Percentiles rank a stretch among this genome's conserved stretches.
Conservation (phyloP, 2,797 vertebrate species). For the Melanotaenia boesemani region DNA sequence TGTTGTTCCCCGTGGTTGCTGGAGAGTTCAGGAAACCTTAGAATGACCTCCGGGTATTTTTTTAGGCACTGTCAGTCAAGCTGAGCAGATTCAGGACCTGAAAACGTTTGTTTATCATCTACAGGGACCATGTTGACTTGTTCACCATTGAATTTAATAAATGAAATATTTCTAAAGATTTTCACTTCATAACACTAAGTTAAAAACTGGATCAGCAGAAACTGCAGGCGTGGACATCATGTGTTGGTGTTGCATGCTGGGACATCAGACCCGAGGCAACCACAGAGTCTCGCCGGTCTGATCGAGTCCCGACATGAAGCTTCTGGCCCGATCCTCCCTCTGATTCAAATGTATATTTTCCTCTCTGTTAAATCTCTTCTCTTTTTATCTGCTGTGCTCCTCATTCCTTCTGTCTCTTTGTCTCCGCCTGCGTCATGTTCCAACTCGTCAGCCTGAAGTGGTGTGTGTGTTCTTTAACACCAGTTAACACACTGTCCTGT, state of each 20-base stretch:
- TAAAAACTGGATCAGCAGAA: no score
- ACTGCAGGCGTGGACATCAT: neutral
- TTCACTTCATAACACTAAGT: no score
- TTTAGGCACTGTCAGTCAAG: no score
- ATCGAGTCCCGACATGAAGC: constrained; percentile 53
- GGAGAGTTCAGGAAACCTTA: no score
- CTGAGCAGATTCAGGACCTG: no score
- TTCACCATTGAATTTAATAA: no score
- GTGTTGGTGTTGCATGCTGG: constrained; percentile 48
- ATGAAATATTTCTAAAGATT: no score
- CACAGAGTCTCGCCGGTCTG: constrained; percentile 7
- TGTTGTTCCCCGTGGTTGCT: no score
- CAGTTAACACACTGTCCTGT: neutral
- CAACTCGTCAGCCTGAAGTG: neutral
- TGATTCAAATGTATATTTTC: constrained; percentile 18
- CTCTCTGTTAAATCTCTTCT: constrained; percentile 2
- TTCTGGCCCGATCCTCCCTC: constrained; percentile 9
- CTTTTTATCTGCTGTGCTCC: neutral
- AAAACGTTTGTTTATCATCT: no score
- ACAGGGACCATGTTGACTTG: no score
- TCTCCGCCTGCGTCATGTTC: constrained; percentile 1
- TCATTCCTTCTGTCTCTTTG: neutral
- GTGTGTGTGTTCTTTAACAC: neutral
- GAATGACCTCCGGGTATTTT: no score
- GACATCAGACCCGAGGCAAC: constrained; percentile 19